Conservation (phyloP, 92 coral and sea anemone species). For the Umimayanthus kanabou region DNA sequence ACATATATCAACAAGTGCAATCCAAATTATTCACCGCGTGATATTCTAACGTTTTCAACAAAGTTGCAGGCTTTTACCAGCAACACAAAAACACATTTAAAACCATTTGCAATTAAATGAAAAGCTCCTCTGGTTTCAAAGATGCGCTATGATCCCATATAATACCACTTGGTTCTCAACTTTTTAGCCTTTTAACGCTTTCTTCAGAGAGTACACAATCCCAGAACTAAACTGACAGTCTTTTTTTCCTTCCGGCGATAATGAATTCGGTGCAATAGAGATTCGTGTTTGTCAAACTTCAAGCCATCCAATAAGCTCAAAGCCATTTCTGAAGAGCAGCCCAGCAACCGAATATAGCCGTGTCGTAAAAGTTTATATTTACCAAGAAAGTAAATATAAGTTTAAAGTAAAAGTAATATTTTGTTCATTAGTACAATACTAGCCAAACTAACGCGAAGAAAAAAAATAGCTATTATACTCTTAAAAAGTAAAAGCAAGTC, state of each 20-base stretch:
- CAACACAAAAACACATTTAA: neutral
- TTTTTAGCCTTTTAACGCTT: constrained; percentile 11
- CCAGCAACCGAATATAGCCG: neutral
- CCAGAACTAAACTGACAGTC: neutral
- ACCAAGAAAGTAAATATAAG: neutral
- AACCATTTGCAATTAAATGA: neutral
- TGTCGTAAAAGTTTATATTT: neutral
- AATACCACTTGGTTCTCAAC: neutral
- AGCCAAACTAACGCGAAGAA: neutral
- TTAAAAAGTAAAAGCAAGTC: neutral
- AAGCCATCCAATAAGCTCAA: neutral
- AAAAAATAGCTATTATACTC: neutral
- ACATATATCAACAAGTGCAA: neutral
- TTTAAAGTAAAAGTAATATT: neutral
- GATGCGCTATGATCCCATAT: neutral
- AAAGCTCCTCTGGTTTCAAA: neutral
- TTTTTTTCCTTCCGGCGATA: constrained; percentile 18
- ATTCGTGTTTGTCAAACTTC: constrained; percentile 6
- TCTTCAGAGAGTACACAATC: neutral
- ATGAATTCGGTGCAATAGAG: neutral
- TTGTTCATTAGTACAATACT: neutral
- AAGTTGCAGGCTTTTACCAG: neutral
- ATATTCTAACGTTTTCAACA: neutral
- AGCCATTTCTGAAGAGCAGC: neutral
- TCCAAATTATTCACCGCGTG: neutral